Base-by-base conservation (phyloP, 1,140 invertebrate genomes). In the Drosophila kanapiae region DNA sequence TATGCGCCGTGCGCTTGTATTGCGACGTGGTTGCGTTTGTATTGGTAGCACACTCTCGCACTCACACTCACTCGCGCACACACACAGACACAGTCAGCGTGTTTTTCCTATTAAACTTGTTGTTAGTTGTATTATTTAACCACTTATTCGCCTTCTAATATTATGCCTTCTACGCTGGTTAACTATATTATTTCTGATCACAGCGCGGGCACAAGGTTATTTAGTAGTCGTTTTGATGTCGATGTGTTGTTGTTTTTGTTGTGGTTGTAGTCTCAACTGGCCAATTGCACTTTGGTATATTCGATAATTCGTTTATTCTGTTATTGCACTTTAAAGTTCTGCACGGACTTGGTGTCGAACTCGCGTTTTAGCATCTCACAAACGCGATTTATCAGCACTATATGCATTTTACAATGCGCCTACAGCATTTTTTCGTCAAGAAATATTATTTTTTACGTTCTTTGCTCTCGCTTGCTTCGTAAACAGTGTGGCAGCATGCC, bases 261-360 rank as follows among this genome's bases (percentile, higher is more conserved):
- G 60, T 65, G 69, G 62, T 67, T 48, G 54, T 69, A 67, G 62
- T 31, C 60, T 64, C 40, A 72, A 67, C 56, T 47, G 62, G 40
- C 35, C 53, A 53, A 82, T 86, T 79, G 76, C 76, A 86, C 80
- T 77, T 62, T 29, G 43, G 42, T 48, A 48, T 75, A 56, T 74
- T 61, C 69, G 53, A 75, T 65, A 57, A 10, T 31, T 54, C 29
- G 33, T 33, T 40, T 74, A 29, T 47, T 75, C 11, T 35, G 38
- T 68, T 87, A 87, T 87, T 87, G 84, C 76, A 82, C 83, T 80
- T 82, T 82, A 11, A 87, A 86, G 60, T 86, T 82, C 47, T 87
- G 83, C 80, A 82, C 83, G 47, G 80, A 82, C 51, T 87, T 87
- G 45, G 53, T 69, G 49, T 86, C 72, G 23, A 79, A 76, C 56